These are phyloP conservation scores for Phthorimaea operculella DNA, from an alignment of 1,140 invertebrate genomes.

Conservation along the genomic window DNA sequence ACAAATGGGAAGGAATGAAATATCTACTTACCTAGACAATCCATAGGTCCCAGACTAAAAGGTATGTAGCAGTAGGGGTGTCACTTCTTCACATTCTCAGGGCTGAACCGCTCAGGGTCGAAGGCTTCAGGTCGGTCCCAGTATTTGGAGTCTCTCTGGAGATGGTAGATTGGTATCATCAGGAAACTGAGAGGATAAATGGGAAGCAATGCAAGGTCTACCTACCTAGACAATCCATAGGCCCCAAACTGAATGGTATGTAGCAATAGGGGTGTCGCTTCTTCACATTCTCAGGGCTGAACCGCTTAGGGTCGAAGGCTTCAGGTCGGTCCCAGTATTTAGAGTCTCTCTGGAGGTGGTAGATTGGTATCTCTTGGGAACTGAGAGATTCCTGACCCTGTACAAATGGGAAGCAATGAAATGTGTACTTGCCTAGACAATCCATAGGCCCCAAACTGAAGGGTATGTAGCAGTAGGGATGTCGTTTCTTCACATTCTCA, in stretches of 20 bases:
- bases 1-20: too few relatives aligned
- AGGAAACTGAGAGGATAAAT: too few relatives aligned
- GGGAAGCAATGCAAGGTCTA: too few relatives aligned
- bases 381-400: too few relatives aligned
- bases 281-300: slow-evolving; percentile 68
- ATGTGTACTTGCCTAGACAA: slow-evolving; percentile 71
- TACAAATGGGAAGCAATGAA: too few relatives aligned
- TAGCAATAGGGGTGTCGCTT: slow-evolving; percentile 65
- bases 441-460: slow-evolving; percentile 74
- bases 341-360: slow-evolving; percentile 40
- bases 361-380: slow-evolving; percentile 37
- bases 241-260: slow-evolving; percentile 74
- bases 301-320: slow-evolving; percentile 76
- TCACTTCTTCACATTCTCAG: slow-evolving; percentile 66
- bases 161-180: slow-evolving; percentile 35
- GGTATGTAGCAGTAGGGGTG: slow-evolving; percentile 70
- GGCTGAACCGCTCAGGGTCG: slow-evolving; percentile 75
- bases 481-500: slow-evolving; percentile 65
- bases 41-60: slow-evolving; percentile 73
- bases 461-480: slow-evolving; percentile 69
- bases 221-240: slow-evolving; percentile 72
- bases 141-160: slow-evolving; percentile 39
- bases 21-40: slow-evolving; percentile 72
- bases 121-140: slow-evolving; percentile 60
- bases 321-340: slow-evolving; percentile 37